These are phyloP conservation scores for Hippopotamyrus pictus DNA, from an alignment of 2,797 vertebrate species.

Conservation along the genomic window DNA sequence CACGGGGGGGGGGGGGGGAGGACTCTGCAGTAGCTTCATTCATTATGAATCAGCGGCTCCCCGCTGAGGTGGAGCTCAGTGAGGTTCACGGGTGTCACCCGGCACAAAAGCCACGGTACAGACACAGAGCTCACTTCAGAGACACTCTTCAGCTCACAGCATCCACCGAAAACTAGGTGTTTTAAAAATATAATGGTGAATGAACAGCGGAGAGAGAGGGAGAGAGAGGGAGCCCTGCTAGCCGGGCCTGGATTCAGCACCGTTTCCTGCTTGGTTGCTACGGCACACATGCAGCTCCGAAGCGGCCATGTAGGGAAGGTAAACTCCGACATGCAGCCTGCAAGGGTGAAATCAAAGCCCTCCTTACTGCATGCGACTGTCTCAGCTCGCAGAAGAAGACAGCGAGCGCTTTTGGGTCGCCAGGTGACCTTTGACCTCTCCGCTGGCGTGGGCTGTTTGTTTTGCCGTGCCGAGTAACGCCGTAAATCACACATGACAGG, in stretches of 20 bases:
- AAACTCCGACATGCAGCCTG: background rate
- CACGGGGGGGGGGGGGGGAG: background rate
- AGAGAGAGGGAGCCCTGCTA: background rate
- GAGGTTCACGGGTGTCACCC: background rate
- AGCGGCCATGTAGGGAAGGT: background rate
- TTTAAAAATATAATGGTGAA: background rate
- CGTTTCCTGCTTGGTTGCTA: background rate
- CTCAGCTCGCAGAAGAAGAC: background rate
- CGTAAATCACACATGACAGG: background rate
- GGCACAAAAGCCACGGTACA: background rate
- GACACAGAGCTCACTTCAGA: background rate
- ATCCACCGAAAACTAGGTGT: background rate
- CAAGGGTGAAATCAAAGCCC: background rate
- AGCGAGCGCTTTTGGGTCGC: background rate
- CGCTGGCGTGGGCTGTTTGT: background rate
- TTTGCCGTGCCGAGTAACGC: background rate
- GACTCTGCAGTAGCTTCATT: background rate
- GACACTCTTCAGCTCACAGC: background rate
- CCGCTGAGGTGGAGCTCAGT: background rate
- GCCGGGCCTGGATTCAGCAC: background rate
- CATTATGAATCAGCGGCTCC: background rate
- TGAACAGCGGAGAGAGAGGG: background rate
- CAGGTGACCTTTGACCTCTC: background rate
- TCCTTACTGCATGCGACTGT: background rate
- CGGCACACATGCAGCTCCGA: background rate